Evolutionary conservation across 2,113 vertebrate genomes (phyloP), one percentile per base, ranked within the genome.

Genomic region (Loxodonta africana): DNA sequence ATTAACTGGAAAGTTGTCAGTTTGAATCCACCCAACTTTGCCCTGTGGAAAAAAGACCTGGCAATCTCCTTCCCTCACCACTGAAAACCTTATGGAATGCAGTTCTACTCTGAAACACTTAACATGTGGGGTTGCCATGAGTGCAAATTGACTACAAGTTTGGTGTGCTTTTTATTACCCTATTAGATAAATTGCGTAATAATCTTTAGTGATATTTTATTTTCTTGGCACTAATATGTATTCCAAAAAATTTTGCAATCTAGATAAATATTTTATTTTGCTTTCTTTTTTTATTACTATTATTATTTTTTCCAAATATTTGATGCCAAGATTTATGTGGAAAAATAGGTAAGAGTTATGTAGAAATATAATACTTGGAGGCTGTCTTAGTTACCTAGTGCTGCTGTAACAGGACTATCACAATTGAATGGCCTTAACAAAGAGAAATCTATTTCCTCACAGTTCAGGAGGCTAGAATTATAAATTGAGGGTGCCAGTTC

Each of bases 151-250:
- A 41, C 37, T 74, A 73, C 71, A 74, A 41, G 21, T 74, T 74
- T 23, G n/a, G 37, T 21, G 20, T 8, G n/a, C 4, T 74, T 74
- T 57, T 41, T 74, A 74, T 65, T 90, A 48, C 83, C 95, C 89
- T 96, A 87, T 77, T 97, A 88, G 86, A 97, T 97, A 92, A 85
- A 95, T 93, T 96, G 21, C 53, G 80, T 81, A 5, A 44, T 90
- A 98, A 92, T 92, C 60, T 85, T 82, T 53, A 92, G 3, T 85
- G 65, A 69, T 46, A 71, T 62, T 96, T 97, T 86, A 80, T 97
- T 97, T 98, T 97, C 90, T 98, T 83, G 82, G 88, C 74, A 95
- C 18, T 83, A 97, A 98, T 53, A 44, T 57, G 26, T 7, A 30
- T 20, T 91, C 11, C 33, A 48, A 41, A 83, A 57, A 28, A 82